Percentiles rank a stretch among this genome's conserved stretches.
Conservation (phyloP, 2,797 vertebrate genomes). For the Sphaeramia orbicularis region DNA sequence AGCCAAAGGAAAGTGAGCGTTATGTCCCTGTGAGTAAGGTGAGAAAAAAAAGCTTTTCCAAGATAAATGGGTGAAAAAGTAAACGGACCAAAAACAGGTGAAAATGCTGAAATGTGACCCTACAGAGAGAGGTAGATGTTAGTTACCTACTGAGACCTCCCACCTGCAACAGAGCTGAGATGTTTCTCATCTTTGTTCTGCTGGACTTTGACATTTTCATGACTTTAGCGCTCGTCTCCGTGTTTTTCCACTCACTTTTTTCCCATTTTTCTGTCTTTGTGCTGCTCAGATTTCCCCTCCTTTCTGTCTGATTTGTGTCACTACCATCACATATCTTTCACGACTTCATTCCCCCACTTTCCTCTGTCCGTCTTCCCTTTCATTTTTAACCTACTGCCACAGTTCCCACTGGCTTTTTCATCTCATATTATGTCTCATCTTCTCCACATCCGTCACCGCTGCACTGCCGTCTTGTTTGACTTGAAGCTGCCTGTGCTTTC, state of each 20-base stretch:
- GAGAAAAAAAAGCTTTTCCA: too few species aligned
- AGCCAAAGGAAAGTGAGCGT: neutral
- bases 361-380: neutral
- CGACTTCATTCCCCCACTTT: neutral
- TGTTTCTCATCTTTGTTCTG: neutral
- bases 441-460: slow-evolving; percentile 26
- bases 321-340: slow-evolving; percentile 12
- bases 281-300: neutral
- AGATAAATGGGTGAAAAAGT: too few species aligned
- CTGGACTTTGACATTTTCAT: neutral
- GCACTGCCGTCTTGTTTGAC: neutral
- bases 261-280: slow-evolving; percentile 25
- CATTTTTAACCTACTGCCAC: neutral
- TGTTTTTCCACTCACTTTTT: slow-evolving; percentile 1
- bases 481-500: too few species aligned
- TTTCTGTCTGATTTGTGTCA: slow-evolving; percentile 2
- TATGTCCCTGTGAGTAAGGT: neutral
- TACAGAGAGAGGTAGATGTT: neutral
- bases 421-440: slow-evolving; percentile 24
- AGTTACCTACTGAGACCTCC: slow-evolving; percentile 18
- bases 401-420: neutral
- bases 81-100: too few species aligned
- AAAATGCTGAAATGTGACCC: neutral
- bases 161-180: slow-evolving; percentile 8
- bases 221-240: neutral